A percentile compares a stretch with the other conserved stretches of the same genome.
These are phyloP conservation scores for Cordylochernes scorpioides DNA, from an alignment of 2,888 invertebrate species.

Conservation along the genomic window DNA sequence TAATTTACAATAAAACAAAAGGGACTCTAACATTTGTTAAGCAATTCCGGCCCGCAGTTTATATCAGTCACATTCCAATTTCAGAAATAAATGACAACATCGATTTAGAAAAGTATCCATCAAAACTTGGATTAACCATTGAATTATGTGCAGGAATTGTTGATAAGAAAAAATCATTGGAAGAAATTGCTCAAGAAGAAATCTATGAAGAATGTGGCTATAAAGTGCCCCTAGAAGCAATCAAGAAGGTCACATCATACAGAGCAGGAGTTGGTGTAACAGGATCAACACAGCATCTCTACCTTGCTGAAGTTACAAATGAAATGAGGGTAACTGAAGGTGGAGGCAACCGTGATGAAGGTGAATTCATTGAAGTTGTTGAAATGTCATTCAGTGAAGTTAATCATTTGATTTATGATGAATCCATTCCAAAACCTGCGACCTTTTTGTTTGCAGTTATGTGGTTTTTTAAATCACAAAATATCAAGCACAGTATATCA, in stretches of 20 bases:
- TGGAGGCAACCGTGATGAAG: constrained; percentile 53
- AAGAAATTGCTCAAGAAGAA: constrained; percentile 60
- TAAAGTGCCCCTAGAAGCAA: constrained; percentile 37
- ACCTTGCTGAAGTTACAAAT: constrained; percentile 50
- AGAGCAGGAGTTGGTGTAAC: constrained; percentile 48
- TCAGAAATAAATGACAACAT: constrained; percentile 14
- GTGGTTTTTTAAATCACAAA: constrained; percentile 15
- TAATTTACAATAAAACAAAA: too few species aligned
- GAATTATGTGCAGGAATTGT: constrained; percentile 87
- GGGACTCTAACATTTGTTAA: too few species aligned
- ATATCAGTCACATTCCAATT: too few species aligned
- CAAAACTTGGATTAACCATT: constrained; percentile 40
- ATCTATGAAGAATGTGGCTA: constrained; percentile 83
- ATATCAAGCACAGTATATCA: too few species aligned
- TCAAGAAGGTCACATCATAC: constrained; percentile 39
- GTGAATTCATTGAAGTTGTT: constrained; percentile 62
- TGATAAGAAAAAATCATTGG: constrained; percentile 36
- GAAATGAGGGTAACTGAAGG: constrained; percentile 24
- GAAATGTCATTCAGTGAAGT: constrained; percentile 25
- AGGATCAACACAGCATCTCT: constrained; percentile 49
- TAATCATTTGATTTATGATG: constrained; percentile 8
- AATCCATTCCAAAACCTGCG: constrained; percentile 10
- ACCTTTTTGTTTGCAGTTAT: constrained; percentile 12
- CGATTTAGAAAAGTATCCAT: constrained; percentile 18
- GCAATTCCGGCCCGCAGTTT: too few species aligned